Evolutionary conservation across 1,140 invertebrate genomes (phyloP), one percentile per base, ranked within the genome.

Genomic region (Fopius arisanus): DNA sequence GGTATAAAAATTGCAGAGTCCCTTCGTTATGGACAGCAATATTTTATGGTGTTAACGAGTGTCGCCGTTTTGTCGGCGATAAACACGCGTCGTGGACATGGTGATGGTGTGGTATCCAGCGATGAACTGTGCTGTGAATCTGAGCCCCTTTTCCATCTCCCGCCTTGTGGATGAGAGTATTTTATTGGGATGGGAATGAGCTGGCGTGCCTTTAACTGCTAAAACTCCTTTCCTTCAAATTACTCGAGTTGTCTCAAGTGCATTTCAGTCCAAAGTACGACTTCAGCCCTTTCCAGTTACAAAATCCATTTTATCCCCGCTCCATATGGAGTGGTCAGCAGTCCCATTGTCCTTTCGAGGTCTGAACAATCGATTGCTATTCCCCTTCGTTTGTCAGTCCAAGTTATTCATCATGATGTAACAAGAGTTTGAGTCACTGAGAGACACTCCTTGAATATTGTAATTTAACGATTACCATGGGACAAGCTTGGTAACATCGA

Each of bases 21-120:
- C 77, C 77, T 78, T 76, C 78, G 82, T 84, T 86, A 86, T 81
- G 81, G 78, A 77, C 81, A 80, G 72, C 78, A 80, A 80, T 85
- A 85, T 85, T 85, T 86, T 82, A 83, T 77, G 75, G 81, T 78
- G 81, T 82, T 87, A 86, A 87, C 84, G 84, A 84, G 83, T 70
- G 70, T 71, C 74, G 76, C 71, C 81, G 78, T 84, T 85, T 85
- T 83, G 82, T 81, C 83, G 82, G 77, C 81, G 82, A 84, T 85
- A 83, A 84, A 85, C 81, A 79, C 66, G 33, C 40, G 40, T 48
- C 14, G 43, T 69, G 43, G 43, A 37, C 37, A n/a, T 59, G 21
- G 23, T 59, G 54, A 59, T 59, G 54, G 10, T 59, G 54, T 59
- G 54, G 54, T 59, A 51, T 21, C 10, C 21, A 59, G 37, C 28